Evolutionary conservation across 2,113 vertebrate species (phyloP), one percentile per base, ranked within the genome.

Genomic region (Nothobranchius kuhntae): DNA sequence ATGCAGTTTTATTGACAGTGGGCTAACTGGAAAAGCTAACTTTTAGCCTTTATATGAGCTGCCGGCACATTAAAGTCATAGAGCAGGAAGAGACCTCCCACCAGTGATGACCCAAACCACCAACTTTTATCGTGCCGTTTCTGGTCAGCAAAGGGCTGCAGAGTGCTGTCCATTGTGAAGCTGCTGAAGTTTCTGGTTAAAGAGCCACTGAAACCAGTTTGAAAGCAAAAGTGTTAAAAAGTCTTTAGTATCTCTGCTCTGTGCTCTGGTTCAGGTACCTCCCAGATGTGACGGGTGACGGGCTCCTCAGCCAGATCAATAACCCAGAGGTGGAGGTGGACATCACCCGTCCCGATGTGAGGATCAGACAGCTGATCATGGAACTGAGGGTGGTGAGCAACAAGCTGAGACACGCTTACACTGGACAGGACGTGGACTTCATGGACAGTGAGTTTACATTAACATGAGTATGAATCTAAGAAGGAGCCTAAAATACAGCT

Each of bases 241-340:
- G 3, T 30, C 30, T 30, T 30, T 30, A 30, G 30, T 30, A 30
- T 30, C 30, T 30, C 30, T 17, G 78, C 6, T 26, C 36, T 50
- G 30, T 72, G 6, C 38, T 1, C 24, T 21, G 17, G 13, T 4
- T 13, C 68, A 96, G 95, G 87, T 96, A 96, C 83, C 85, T 94
- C 48, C 90, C 91, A 0, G 91, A 93, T 0, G 95, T 96, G 69
- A 94, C 85, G 1, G 93, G 92, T 1, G 90, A 91, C 9, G 93
- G 94, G 1, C 85, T 92, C 38, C 84, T 93, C 0, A 94, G 93
- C 81, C 95, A 95, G 88, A 85, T 94, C 71, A 92, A 94, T 78
- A 96, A 96, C 74, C 95, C 95, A 0, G 95, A 96, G 87, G 83
- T 96, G 72, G 91, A 94, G 26, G 91, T 94, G 65, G 94, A 95